Base-by-base conservation (phyloP, 2,797 vertebrate genomes). In the Scolopax bukidnonensis region DNA sequence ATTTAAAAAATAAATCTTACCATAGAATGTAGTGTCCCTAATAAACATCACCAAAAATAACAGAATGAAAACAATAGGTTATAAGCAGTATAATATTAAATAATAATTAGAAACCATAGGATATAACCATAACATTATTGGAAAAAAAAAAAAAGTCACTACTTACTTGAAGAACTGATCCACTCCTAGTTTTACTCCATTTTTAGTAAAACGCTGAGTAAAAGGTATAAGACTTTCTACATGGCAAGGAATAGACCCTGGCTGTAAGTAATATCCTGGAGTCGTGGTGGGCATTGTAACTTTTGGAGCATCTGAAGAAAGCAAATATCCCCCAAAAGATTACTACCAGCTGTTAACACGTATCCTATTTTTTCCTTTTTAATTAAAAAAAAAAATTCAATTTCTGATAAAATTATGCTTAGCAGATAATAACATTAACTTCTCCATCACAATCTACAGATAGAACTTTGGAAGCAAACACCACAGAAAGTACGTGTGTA, bases 161-260 rank as follows among this genome's bases (percentile, higher is more conserved):
- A 97, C 98, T 93, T 95, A 99, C 99, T 97, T 99, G 95, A 99
- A 99, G 84, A 99, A 98, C 81, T 99, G 99, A 81, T 99, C 99
- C 79, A 98, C 97, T 69, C 99, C 99, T 21, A 99, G 97, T 28
- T 95, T 96, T 45, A 97, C 81, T 61, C 99, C 99, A 84, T 99
- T 98, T 96, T 98, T 98, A 97, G 97, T 98, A 93, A 99, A 99
- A 84, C 94, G 98, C 73, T 99, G 95, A 20, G 98, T 99, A 95
- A 98, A 99, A 56, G 99, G 99, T 94, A 99, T 97, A 94, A 99
- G 98, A 93, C 99, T 99, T 65, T 99, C 98, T 30, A 99, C 98
- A 1, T 98, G 98, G 95, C 99, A 99, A 73, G 63, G 89, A 87
- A 99, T 96, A n/a, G 87, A 93, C 19, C 99, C 99, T 32, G 97